A percentile compares a stretch with the other conserved stretches of the same genome.
These are phyloP conservation scores for Caenorhabditis brenneri DNA, from an alignment of 1,140 invertebrate species.

Conservation along the genomic window DNA sequence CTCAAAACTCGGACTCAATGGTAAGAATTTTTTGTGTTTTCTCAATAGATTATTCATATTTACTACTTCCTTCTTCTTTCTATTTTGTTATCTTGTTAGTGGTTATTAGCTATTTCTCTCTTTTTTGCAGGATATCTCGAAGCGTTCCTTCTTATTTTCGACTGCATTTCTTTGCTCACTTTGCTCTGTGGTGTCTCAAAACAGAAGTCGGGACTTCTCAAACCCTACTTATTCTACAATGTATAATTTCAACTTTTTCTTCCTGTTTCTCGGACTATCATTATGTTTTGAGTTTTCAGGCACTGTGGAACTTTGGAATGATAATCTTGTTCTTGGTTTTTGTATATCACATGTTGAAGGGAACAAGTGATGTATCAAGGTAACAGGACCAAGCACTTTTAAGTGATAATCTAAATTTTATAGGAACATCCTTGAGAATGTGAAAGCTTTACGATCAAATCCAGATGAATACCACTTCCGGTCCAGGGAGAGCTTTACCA, in stretches of 20 bases:
- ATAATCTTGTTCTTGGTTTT: slow-evolving; percentile 13
- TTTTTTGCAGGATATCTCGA: slow-evolving; percentile 16
- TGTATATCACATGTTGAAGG: slow-evolving; percentile 20
- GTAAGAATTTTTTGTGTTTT: no score
- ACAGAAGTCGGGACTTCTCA: not conserved
- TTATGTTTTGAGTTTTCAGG: not conserved
- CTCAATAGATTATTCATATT: no score
- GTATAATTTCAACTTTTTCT: not conserved
- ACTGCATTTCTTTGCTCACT: slow-evolving; percentile 15
- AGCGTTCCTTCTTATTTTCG: slow-evolving; percentile 31
- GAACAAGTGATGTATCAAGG: slow-evolving; percentile 29
- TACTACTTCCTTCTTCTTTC: not conserved
- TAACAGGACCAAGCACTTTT: not conserved
- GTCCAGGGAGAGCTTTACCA: slow-evolving; percentile 1
- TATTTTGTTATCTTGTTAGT: not conserved
- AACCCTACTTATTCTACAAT: slow-evolving; percentile 39
- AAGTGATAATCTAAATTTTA: not conserved
- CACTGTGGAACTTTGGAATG: slow-evolving; percentile 27
- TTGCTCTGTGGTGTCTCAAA: slow-evolving; percentile 39
- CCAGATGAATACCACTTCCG: slow-evolving; percentile 22
- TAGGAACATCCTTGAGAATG: slow-evolving; percentile 22
- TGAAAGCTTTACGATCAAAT: not conserved
- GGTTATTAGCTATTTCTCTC: not conserved
- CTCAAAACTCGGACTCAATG: slow-evolving; percentile 34
- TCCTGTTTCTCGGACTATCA: not conserved